These are phyloP conservation scores for Sylvietta virens DNA, from an alignment of 2,113 vertebrate genomes.

Conservation along the genomic window DNA sequence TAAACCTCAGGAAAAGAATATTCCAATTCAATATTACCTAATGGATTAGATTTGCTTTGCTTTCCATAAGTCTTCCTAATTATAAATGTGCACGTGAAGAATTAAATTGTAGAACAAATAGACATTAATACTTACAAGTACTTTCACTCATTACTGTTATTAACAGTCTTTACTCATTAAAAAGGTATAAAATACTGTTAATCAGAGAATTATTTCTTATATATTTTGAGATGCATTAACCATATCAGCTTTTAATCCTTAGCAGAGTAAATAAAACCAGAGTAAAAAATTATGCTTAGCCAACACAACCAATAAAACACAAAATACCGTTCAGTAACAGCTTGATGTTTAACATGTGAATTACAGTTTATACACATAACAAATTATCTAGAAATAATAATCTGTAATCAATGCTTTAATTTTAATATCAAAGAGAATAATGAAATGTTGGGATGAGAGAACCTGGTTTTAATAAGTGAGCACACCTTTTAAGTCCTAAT, in stretches of 20 bases:
- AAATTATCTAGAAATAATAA: slow-evolving; percentile 3
- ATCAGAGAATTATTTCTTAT: not conserved
- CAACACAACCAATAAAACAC: not conserved
- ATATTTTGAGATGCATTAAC: not conserved
- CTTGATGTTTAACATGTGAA: not conserved
- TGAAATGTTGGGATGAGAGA: not conserved
- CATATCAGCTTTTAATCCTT: not conserved
- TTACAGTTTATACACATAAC: not conserved
- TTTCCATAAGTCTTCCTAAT: not conserved
- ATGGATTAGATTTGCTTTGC: not conserved
- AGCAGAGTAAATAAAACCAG: not conserved
- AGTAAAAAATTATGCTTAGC: not conserved
- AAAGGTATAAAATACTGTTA: slow-evolving; percentile 28
- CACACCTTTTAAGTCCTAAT: not conserved
- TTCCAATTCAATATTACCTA: not conserved
- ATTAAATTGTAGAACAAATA: slow-evolving; percentile 45
- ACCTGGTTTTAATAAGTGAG: not conserved
- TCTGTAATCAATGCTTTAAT: not conserved
- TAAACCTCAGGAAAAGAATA: not conserved
- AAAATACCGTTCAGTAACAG: not conserved
- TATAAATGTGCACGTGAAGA: slow-evolving; percentile 33
- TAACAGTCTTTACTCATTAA: slow-evolving; percentile 32
- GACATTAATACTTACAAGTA: slow-evolving; percentile 55
- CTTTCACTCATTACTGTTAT: slow-evolving; percentile 38
- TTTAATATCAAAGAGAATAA: not conserved